Conservation (phyloP, 1,140 invertebrate species). For the Diorhabda elongata region DNA sequence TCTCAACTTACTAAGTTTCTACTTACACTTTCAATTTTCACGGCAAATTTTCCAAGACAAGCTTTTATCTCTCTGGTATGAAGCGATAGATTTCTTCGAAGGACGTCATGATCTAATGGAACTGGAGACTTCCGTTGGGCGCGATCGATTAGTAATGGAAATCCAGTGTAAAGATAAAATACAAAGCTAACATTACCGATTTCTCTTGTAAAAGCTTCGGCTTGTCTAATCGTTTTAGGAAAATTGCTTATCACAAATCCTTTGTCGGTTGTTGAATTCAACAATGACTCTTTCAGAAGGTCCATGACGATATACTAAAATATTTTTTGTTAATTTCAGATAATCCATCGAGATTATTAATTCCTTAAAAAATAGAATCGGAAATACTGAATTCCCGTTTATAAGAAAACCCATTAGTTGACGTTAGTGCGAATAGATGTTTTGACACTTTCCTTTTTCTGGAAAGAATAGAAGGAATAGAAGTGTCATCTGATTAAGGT, state of each 20-base stretch:
- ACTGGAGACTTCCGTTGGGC: conserved; percentile 18
- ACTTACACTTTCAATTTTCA: conserved; percentile 21
- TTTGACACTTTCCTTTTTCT: too few species aligned
- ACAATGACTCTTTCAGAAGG: conserved; percentile 34
- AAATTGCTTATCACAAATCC: conserved; percentile 34
- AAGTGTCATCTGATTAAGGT: too few species aligned
- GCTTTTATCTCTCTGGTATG: conserved; percentile 28
- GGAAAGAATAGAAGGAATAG: too few species aligned
- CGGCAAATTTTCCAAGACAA: conserved; percentile 15
- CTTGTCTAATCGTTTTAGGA: conserved; percentile 32
- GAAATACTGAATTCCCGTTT: too few species aligned
- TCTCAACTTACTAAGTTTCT: not conserved
- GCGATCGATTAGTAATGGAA: conserved; percentile 22
- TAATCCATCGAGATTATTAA: too few species aligned
- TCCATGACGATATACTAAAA: conserved; percentile 31
- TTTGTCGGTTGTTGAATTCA: conserved; percentile 19
- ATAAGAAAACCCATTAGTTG: too few species aligned
- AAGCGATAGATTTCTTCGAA: conserved; percentile 26
- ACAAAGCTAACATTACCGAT: conserved; percentile 30
- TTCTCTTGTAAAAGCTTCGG: conserved; percentile 33
- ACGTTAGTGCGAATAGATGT: too few species aligned
- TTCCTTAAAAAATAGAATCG: too few species aligned
- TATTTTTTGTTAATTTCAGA: too few species aligned
- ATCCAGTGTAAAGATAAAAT: conserved; percentile 30
- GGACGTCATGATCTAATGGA: conserved; percentile 18